These are phyloP conservation scores for Pentalonia nigronervosa DNA, from an alignment of 1,140 invertebrate species.

Conservation along the genomic window DNA sequence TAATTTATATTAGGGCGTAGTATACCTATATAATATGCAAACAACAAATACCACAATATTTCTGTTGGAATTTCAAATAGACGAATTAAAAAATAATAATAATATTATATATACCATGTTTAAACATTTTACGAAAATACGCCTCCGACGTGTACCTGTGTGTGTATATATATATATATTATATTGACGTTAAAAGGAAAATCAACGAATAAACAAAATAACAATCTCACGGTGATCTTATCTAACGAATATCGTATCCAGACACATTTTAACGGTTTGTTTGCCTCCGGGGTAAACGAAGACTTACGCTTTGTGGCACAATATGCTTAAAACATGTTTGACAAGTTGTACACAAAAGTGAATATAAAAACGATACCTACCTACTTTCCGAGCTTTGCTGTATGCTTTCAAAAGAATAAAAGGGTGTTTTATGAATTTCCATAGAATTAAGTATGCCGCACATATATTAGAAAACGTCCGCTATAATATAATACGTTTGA, in stretches of 20 bases:
- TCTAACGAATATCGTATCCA: neutral
- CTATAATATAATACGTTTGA: too few species aligned
- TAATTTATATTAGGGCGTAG: too few species aligned
- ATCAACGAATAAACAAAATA: slow-evolving; percentile 28
- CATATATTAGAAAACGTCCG: too few species aligned
- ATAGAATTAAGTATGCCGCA: neutral
- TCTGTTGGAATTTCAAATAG: neutral
- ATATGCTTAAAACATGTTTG: slow-evolving; percentile 17
- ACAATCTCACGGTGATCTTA: neutral
- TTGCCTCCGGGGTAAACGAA: neutral
- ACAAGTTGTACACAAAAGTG: neutral
- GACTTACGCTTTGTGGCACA: neutral
- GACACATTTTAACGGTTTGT: neutral
- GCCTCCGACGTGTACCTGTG: neutral
- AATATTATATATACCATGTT: neutral
- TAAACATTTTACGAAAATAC: neutral
- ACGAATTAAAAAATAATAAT: neutral
- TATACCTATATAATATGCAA: too few species aligned
- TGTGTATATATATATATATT: too few species aligned
- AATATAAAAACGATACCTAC: slow-evolving; percentile 4
- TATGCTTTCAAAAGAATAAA: neutral
- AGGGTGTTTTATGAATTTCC: neutral
- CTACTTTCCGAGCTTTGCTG: neutral
- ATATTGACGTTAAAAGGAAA: neutral
- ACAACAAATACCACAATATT: neutral